Base-by-base conservation (phyloP, 53 echinoderm and acorn worm species). In the Echinarachnius parma region DNA sequence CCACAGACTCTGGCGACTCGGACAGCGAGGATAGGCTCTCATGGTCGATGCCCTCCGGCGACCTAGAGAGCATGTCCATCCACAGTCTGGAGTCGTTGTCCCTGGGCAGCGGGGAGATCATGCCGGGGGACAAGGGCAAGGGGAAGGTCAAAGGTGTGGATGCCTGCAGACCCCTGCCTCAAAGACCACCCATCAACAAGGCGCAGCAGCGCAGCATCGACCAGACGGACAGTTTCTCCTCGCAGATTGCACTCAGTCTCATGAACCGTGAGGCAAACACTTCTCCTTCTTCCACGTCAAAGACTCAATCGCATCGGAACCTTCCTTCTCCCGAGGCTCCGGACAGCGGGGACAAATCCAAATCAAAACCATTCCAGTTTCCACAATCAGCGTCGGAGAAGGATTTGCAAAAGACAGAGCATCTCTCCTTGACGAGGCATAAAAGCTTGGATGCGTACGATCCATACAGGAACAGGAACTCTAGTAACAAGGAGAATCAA, bases 251-350 rank as follows among this genome's bases (percentile, higher is more conserved):
- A 5, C 46, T 67, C 50, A 71, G 81, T 35, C 75, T 86, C 18
- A 80, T 76, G 19, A 79, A 74, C 42, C 59, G 78, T n/a, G 85
- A 85, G 46, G 46, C 54, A 22, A 78, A 78, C 29, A 24, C 64
- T 4, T 76, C 80, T 2, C 57, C 80, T 0, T 61, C 76, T 9
- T 81, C 78, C 39, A 57, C 57, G 16, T 18, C 35, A 18, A 33
- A 31, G 14, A 13, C 52, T 24, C 55, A 56, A 45, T 56, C 74
- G 4, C 74, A 72, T 30, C 75, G 89, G 26, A 89, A 80, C 46
- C 83, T 93, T 3, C 93, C 93, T 11, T 89, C 93, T 13, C 93
- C 89, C 8, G 94, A 93, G 16, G n/a, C n/a, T n/a, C 35, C 57
- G 2, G 18, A 19, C 2, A 79, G 63, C 24, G 60, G 58, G 0